Evolutionary conservation across 2,113 vertebrate genomes (phyloP).

Genomic region (Eupsittula cactorum): DNA sequence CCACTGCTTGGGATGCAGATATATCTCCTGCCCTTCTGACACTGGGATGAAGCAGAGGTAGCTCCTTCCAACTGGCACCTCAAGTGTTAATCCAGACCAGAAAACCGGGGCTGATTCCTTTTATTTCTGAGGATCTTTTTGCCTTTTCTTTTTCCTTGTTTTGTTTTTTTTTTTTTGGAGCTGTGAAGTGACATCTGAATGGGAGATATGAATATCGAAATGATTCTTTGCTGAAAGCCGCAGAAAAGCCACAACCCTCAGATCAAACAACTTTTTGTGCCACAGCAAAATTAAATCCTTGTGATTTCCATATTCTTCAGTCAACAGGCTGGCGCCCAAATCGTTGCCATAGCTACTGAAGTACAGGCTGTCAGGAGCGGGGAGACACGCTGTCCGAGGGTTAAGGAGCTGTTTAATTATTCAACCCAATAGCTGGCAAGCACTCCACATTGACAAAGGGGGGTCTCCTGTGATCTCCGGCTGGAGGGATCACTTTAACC

Average conservation of each 20-base stretch:
- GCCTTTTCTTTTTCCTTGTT: neutral
- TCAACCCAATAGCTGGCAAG: slow-evolving; percentile 39
- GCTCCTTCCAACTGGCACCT: neutral
- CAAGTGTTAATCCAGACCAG: neutral
- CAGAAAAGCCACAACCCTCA: slow-evolving; percentile 40
- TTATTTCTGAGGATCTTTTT: neutral
- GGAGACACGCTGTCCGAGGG: slow-evolving; percentile 19
- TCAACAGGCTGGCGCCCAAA: slow-evolving; percentile 40
- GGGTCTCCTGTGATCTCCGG: slow-evolving; percentile 1
- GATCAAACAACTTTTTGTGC: slow-evolving; percentile 47
- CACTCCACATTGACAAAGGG: slow-evolving; percentile 4
- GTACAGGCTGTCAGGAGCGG: slow-evolving; percentile 32
- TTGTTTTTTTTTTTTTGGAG: neutral
- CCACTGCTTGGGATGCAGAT: neutral
- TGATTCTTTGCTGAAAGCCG: slow-evolving; percentile 27
- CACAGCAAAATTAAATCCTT: slow-evolving; percentile 50
- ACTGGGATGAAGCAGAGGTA: neutral
- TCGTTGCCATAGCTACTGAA: slow-evolving; percentile 49
- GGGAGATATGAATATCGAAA: slow-evolving; percentile 20
- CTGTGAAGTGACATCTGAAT: slow-evolving; percentile 25
- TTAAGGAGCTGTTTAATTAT: slow-evolving; percentile 56
- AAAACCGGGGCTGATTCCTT: neutral
- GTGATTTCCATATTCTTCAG: slow-evolving; percentile 54
- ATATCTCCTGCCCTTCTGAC: neutral
- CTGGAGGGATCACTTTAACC: slow-evolving; percentile 25